Evolutionary conservation across 2,113 vertebrate species (phyloP), one percentile per base, ranked within the genome.

Genomic region (Colaptes auratus): DNA sequence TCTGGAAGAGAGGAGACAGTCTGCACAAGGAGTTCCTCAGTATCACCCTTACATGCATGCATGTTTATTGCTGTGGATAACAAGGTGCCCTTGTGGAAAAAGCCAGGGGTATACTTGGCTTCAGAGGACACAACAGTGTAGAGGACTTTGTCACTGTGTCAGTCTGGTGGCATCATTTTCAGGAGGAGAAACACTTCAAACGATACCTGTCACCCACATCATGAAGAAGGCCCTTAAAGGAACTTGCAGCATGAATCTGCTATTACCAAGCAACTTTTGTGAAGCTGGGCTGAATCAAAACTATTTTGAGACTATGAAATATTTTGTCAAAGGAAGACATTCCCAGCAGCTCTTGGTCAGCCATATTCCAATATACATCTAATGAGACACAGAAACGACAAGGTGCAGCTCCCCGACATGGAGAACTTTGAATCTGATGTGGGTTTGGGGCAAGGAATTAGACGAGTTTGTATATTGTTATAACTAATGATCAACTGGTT

Each of bases 1-100:
- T 82, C 82, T 93, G 88, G 79, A 59, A 69, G 56, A 33, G 27
- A 44, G 73, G 42, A 89, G 82, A 89, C 56, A 75, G 79, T 80
- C 81, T 90, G 91, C 83, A 92, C 77, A 85, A 52, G 30, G 24
- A 67, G 33, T 67, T 82, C 65, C 64, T 70, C 59, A 59, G n/a
- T 59, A 79, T 64, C 36, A 12, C 18, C 27, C 2, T 44, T 24
- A 64, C 14, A 10, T 27, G 21, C 4, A 11, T 30, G 52, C 10
- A 13, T 74, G 82, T 21, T 42, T 23, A 56, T 46, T 67, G 30
- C 52, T 86, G 31, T 9, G 28, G 31, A 11, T 36, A 78, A 67
- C 46, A 70, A 89, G 33, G 20, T 31, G 33, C 18, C 30, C 44
- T 59, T 61, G 36, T 2, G 21, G 61, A 27, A 93, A 82, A 46